Conservation (phyloP, 2,797 vertebrate genomes). For the Poeciliopsis presidionis region DNA sequence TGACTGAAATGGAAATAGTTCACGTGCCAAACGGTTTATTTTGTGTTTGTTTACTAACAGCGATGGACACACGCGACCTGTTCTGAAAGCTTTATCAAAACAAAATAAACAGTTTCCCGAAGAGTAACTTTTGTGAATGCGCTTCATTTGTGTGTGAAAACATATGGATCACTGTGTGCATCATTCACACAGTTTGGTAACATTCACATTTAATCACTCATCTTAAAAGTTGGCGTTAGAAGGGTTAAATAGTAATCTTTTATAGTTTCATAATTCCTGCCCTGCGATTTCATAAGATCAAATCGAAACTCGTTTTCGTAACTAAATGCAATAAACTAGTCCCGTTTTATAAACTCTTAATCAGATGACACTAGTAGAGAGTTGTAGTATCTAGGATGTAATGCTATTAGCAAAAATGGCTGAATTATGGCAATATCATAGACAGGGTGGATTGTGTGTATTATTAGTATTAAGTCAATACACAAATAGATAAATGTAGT, state of each 20-base stretch:
- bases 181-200: background rate
- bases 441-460: background rate
- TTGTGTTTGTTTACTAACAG: background rate
- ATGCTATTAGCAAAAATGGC: background rate
- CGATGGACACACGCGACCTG: background rate
- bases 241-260: background rate
- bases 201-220: background rate
- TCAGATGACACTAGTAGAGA: background rate
- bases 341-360: background rate
- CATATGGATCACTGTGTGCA: background rate
- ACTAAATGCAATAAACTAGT: background rate
- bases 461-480: background rate
- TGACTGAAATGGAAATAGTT: background rate
- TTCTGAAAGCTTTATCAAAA: background rate
- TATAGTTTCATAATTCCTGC: background rate
- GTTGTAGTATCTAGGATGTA: background rate
- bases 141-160: background rate
- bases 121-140: background rate
- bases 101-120: background rate
- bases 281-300: background rate
- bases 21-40: background rate
- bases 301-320: background rate
- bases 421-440: background rate
- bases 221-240: background rate
- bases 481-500: background rate